These are phyloP conservation scores for Varanus komodoensis DNA, from an alignment of 2,113 vertebrate genomes.

Conservation along the genomic window DNA sequence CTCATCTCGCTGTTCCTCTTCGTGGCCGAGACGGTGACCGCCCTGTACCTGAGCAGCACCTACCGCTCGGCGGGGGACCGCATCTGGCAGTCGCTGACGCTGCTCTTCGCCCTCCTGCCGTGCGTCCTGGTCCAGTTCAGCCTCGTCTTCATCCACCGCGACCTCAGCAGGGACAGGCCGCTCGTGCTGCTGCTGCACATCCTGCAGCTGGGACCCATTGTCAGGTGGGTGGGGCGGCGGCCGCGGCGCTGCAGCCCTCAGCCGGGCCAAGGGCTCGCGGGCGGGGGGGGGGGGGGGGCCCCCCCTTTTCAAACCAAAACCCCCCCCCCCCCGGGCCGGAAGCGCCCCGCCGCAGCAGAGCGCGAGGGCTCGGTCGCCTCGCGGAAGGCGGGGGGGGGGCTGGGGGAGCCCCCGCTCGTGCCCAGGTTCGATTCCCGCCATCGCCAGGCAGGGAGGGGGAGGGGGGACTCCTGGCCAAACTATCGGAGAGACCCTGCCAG, in stretches of 20 bases:
- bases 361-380: neutral
- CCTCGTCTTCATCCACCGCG: slow-evolving; percentile 94
- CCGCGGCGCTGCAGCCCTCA: neutral
- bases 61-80: slow-evolving; percentile 90
- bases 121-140: slow-evolving; percentile 94
- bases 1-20: slow-evolving; percentile 92
- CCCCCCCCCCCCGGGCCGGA: neutral
- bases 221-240: slow-evolving; percentile 81
- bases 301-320: neutral
- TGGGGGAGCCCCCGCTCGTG: too few species aligned
- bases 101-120: slow-evolving; percentile 91
- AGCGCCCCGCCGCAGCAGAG: neutral
- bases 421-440: too few species aligned
- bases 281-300: neutral
- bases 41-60: slow-evolving; percentile 90
- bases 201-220: slow-evolving; percentile 92
- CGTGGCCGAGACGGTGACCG: slow-evolving; percentile 88
- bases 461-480: too few species aligned
- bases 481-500: too few species aligned
- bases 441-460: too few species aligned
- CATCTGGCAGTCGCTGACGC: slow-evolving; percentile 92
- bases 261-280: neutral
- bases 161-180: slow-evolving; percentile 92
- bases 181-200: slow-evolving; percentile 93
- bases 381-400: neutral